Evolutionary conservation across 2,888 invertebrate genomes (phyloP).

Genomic region (Theretra japonica): DNA sequence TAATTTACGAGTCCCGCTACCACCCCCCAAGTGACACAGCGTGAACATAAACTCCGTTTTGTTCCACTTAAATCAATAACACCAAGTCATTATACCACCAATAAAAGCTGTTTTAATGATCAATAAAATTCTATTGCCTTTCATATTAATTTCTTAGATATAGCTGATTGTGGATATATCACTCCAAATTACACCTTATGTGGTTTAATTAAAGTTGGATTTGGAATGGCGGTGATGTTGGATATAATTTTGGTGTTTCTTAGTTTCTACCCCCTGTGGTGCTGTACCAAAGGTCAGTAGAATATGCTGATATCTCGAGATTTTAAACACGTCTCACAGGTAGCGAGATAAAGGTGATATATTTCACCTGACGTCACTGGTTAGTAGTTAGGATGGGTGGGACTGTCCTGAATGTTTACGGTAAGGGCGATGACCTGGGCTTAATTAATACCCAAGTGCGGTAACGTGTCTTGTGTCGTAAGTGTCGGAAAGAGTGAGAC

Average conservation of each 20-base stretch:
- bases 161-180: not conserved
- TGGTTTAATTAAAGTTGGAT: not conserved
- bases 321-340: constrained; percentile 19
- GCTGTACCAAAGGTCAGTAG: constrained; percentile 33
- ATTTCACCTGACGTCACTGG: not conserved
- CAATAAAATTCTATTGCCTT: constrained; percentile 53
- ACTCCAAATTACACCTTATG: not conserved
- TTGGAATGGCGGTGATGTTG: not conserved
- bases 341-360: constrained; percentile 19
- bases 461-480: too few species aligned
- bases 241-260: constrained; percentile 29
- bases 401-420: not conserved
- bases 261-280: constrained; percentile 41
- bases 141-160: constrained; percentile 44
- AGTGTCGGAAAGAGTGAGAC: too few species aligned
- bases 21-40: constrained; percentile 43
- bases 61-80: constrained; percentile 28
- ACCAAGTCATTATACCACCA: constrained; percentile 30
- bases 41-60: constrained; percentile 43
- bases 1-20: constrained; percentile 40
- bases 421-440: too few species aligned
- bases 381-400: not conserved
- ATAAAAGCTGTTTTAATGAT: constrained; percentile 50
- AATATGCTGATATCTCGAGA: constrained; percentile 31
- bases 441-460: too few species aligned